Conservation (phyloP, 2,797 vertebrate genomes). For the Arremon brunneinucha region DNA sequence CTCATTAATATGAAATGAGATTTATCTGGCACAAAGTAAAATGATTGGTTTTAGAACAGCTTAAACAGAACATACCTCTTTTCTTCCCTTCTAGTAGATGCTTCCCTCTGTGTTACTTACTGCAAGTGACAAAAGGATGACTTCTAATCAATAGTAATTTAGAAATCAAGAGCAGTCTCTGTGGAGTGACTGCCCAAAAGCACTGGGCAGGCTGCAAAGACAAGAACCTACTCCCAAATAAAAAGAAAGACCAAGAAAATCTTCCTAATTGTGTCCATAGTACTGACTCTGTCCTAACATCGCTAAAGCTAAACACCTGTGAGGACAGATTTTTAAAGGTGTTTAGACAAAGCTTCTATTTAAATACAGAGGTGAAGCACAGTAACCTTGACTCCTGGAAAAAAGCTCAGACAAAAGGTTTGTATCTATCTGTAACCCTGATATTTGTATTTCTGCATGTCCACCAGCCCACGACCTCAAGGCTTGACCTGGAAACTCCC, state of each 20-base stretch:
- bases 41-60: background rate
- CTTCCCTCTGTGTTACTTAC: background rate
- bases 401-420: background rate
- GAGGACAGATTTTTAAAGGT: background rate
- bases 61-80: background rate
- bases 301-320: background rate
- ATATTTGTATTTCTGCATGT: background rate
- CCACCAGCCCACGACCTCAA: background rate
- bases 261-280: background rate
- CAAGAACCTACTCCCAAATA: background rate
- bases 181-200: background rate
- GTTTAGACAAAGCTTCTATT: background rate
- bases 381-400: background rate
- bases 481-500: background rate
- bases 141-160: background rate
- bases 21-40: background rate
- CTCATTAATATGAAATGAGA: background rate
- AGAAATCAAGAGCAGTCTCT: background rate
- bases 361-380: background rate
- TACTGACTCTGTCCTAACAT: background rate
- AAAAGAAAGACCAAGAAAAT: background rate
- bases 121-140: background rate
- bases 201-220: background rate
- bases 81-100: background rate
- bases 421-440: background rate